These are phyloP conservation scores for Trichogramma evanescens DNA, from an alignment of 2,888 invertebrate species.

Conservation along the genomic window DNA sequence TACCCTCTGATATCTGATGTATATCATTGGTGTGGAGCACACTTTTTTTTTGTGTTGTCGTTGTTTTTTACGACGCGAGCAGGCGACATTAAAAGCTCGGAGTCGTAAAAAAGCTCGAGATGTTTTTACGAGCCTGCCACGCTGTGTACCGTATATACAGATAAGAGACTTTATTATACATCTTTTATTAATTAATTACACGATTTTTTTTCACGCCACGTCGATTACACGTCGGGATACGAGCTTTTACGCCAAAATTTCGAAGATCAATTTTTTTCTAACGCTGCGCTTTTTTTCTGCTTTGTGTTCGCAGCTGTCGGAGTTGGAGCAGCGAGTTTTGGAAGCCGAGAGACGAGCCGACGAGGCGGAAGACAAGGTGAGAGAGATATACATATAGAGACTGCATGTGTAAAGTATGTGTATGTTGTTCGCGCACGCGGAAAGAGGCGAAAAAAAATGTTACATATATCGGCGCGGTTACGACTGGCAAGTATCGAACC, in stretches of 20 bases:
- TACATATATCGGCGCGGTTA: conserved; percentile 14
- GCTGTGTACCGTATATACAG: too few species aligned
- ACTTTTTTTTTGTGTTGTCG: too few species aligned
- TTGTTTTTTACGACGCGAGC: too few species aligned
- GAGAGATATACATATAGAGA: conserved; percentile 23
- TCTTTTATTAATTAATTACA: not conserved
- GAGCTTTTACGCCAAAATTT: too few species aligned
- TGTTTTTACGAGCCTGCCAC: too few species aligned
- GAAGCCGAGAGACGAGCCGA: conserved; percentile 89
- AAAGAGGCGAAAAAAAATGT: conserved; percentile 6
- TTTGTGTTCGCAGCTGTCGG: conserved; percentile 74
- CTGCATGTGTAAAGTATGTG: not conserved
- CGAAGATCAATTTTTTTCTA: too few species aligned
- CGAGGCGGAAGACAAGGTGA: conserved; percentile 92
- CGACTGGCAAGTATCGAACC: too few species aligned
- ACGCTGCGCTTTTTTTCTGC: not conserved
- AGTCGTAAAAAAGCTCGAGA: too few species aligned
- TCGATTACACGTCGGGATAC: too few species aligned
- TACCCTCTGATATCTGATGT: too few species aligned
- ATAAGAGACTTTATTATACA: not conserved
- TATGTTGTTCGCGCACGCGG: conserved; percentile 4
- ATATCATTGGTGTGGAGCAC: too few species aligned
- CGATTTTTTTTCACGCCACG: not conserved
- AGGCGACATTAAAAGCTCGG: too few species aligned
- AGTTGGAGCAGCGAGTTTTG: conserved; percentile 85